Evolutionary conservation across 2,888 invertebrate species (phyloP), one percentile per base, ranked within the genome.

Genomic region (Nomada flava): DNA sequence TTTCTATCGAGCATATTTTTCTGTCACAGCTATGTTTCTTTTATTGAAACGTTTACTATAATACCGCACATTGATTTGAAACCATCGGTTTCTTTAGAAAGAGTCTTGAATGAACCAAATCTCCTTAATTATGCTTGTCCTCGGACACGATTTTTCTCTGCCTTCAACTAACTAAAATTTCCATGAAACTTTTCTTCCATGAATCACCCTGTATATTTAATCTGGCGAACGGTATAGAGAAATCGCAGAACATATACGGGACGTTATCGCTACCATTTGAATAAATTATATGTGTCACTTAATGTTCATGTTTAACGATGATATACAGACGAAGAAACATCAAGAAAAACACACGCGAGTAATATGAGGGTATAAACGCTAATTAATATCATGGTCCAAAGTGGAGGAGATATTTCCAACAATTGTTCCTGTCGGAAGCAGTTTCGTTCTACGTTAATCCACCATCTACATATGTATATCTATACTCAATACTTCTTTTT

Each of bases 331-430:
- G 2, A n/a, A 42, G 23, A 72, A 67, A 44, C 55, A 62, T 23
- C 82, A 60, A 57, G 55, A 60, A n/a, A 55, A 62, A 65, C 23
- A 63, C 44, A 73, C 44, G 60, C 3, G 65, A 77, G 53, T 53
- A 57, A 76, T 29, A 36, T 23, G 65, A 71, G 70, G 70, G 69
- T 79, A 62, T 67, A 69, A 44, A 69, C 50, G 55, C 76, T 62
- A 79, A 75, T 65, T 81, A 68, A 55, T 47, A 63, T 78, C 26
- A 77, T 75, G 76, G 80, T 84, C 76, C 82, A 86, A 82, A 52
- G 7, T 60, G 60, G 52, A 42, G 53, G 11, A 55, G 74, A 85
- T 69, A 60, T 83, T 84, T 83, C 72, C 71, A 79, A 68, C 57
- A 47, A 76, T 78, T 76, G 83, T 79, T 79, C 73, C 79, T 79